These are phyloP conservation scores for Andrena minutula DNA, from an alignment of 2,888 invertebrate species.

Conservation along the genomic window DNA sequence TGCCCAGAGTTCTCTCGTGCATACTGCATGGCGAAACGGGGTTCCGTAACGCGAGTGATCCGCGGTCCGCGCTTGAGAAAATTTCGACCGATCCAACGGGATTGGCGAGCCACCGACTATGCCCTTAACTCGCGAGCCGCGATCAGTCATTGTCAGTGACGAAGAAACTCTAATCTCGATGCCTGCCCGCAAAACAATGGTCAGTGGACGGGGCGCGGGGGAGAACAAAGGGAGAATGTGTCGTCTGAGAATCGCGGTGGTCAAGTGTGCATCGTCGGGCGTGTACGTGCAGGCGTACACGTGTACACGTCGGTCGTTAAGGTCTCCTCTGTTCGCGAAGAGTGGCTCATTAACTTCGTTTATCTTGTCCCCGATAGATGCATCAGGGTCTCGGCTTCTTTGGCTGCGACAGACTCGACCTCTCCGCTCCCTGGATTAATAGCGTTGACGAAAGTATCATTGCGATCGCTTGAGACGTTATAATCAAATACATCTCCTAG, in stretches of 20 bases:
- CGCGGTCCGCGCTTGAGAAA: background rate
- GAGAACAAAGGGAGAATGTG: conserved; percentile 54
- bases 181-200: conserved; percentile 59
- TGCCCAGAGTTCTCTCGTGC: background rate
- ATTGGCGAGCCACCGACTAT: background rate
- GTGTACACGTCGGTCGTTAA: conserved; percentile 58
- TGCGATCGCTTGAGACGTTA: background rate
- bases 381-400: conserved; percentile 55
- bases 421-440: conserved; percentile 18
- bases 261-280: conserved; percentile 52
- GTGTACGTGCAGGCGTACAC: conserved; percentile 13
- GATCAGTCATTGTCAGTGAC: conserved; percentile 65
- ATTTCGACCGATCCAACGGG: no score
- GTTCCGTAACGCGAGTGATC: background rate
- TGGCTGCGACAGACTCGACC: conserved; percentile 9
- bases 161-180: conserved; percentile 64
- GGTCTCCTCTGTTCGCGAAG: conserved; percentile 66
- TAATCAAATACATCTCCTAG: background rate
- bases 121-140: conserved; percentile 2
- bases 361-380: conserved; percentile 67
- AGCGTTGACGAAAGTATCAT: conserved; percentile 28
- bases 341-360: conserved; percentile 71
- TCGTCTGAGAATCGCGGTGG: conserved; percentile 49
- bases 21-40: background rate
- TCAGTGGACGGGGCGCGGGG: conserved; percentile 24